A percentile compares a stretch with the other conserved stretches of the same genome.
Conservation (phyloP, 2,888 invertebrate genomes). For the Rhopalosiphum nymphaeae region DNA sequence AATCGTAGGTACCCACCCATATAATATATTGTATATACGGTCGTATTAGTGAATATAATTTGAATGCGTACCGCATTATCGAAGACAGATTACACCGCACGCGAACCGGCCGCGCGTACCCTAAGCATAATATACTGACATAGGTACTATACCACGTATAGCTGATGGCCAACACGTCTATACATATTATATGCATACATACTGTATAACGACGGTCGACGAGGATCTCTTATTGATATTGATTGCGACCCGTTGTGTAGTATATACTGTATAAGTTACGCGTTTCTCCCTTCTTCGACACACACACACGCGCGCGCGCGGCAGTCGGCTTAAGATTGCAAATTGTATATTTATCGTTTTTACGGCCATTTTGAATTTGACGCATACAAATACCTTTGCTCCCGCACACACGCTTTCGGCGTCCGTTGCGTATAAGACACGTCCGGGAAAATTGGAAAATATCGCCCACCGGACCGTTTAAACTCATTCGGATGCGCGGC, state of each 20-base stretch:
- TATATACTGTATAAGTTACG: not conserved
- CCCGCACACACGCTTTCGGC: not conserved
- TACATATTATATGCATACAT: not conserved
- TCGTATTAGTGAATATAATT: not conserved
- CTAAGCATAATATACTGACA: not conserved
- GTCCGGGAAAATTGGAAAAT: constrained; percentile 60
- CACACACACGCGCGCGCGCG: not conserved
- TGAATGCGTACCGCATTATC: constrained; percentile 1
- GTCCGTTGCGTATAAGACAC: not conserved
- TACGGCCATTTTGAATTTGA: constrained; percentile 36
- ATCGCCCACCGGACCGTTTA: constrained; percentile 47
- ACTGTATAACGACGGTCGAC: not conserved
- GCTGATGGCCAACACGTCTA: not conserved
- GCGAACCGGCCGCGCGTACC: not conserved
- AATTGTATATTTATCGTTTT: constrained; percentile 35
- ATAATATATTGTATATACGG: not conserved
- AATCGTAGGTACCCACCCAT: not conserved
- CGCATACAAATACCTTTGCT: not conserved
- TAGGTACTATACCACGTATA: not conserved
- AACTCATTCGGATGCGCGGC: constrained; percentile 54
- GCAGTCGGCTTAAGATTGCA: constrained; percentile 22
- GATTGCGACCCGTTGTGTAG: not conserved
- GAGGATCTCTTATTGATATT: constrained; percentile 21
- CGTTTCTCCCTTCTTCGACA: not conserved
- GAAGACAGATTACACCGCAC: constrained; percentile 24